A percentile compares a stretch with the other conserved stretches of the same genome.
phyloP scores from a whole-genome alignment of 2,888 invertebrate species.

The Sinotaia quadrata region DNA sequence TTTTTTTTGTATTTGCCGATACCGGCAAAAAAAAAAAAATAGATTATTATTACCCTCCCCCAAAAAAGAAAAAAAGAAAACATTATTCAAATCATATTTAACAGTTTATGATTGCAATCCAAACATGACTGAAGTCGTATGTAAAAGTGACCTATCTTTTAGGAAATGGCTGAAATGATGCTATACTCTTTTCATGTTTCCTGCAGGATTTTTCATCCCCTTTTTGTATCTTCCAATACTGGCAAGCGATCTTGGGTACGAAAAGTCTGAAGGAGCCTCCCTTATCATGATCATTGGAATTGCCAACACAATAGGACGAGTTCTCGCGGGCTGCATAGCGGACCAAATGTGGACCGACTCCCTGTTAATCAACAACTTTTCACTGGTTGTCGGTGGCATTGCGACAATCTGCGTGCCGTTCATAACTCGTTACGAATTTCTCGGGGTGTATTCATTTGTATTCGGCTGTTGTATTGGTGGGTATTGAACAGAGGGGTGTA shows the following conservation, averaged over 20 bases:
- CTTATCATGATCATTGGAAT: conserved; percentile 91
- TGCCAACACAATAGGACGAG: conserved; percentile 91
- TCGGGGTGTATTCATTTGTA: conserved; percentile 85
- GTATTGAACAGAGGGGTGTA: too few species aligned
- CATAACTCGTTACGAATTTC: conserved; percentile 77
- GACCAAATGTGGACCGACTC: conserved; percentile 89
- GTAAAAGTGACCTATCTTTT: too few species aligned
- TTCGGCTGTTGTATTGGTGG: conserved; percentile 92
- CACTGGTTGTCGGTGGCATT: conserved; percentile 88
- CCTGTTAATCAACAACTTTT: conserved; percentile 89
- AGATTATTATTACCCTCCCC: too few species aligned
- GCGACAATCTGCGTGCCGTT: conserved; percentile 87
- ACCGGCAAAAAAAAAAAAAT: too few species aligned
- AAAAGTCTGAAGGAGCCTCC: conserved; percentile 76
- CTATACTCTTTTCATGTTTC: too few species aligned
- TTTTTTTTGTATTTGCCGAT: too few species aligned
- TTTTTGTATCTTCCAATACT: conserved; percentile 86
- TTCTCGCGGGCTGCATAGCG: conserved; percentile 79
- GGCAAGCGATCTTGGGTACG: conserved; percentile 74
- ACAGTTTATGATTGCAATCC: too few species aligned
- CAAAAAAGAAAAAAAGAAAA: too few species aligned
- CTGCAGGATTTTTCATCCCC: conserved; percentile 85
- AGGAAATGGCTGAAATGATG: too few species aligned
- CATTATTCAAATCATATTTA: too few species aligned
- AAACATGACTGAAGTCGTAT: too few species aligned